Conservation (phyloP, 2,797 vertebrate species). For the Melanotaenia maccullochi region DNA sequence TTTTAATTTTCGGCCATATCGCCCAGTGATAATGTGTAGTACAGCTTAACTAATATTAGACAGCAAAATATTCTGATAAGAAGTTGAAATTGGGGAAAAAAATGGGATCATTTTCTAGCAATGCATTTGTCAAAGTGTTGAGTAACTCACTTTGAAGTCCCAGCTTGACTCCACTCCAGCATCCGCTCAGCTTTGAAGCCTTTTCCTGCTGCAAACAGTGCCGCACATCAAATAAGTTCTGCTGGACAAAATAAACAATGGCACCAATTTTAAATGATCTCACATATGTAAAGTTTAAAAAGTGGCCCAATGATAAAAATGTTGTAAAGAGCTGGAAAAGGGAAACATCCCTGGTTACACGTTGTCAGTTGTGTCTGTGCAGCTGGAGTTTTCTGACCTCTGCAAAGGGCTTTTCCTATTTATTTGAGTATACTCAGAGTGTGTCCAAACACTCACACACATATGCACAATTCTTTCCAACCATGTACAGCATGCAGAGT, state of each 20-base stretch:
- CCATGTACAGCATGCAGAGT: constrained; percentile 30
- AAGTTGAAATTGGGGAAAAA: background rate
- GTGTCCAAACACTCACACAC: constrained; percentile 13
- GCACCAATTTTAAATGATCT: background rate
- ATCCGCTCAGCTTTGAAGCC: too few relatives aligned
- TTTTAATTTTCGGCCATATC: too few relatives aligned
- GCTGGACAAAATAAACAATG: background rate
- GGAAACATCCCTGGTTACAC: constrained; percentile 64
- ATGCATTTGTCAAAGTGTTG: background rate
- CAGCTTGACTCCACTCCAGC: background rate
- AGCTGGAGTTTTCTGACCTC: constrained; percentile 63
- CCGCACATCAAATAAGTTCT: background rate
- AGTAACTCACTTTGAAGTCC: background rate
- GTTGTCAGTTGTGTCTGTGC: constrained; percentile 61
- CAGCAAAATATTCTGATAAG: background rate
- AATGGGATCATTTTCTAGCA: background rate
- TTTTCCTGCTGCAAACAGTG: background rate
- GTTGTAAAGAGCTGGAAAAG: constrained; percentile 26
- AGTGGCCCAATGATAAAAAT: constrained; percentile 38
- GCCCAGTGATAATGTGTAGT: too few relatives aligned
- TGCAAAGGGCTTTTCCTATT: constrained; percentile 66
- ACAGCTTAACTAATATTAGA: background rate
- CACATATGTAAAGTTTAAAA: background rate
- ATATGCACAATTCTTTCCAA: constrained; percentile 14
- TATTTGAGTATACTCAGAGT: constrained; percentile 44